A percentile compares a stretch with the other conserved stretches of the same genome.
phyloP scores from a whole-genome alignment of 2,888 invertebrate genomes.

The Chrysotoxum bicinctum region DNA sequence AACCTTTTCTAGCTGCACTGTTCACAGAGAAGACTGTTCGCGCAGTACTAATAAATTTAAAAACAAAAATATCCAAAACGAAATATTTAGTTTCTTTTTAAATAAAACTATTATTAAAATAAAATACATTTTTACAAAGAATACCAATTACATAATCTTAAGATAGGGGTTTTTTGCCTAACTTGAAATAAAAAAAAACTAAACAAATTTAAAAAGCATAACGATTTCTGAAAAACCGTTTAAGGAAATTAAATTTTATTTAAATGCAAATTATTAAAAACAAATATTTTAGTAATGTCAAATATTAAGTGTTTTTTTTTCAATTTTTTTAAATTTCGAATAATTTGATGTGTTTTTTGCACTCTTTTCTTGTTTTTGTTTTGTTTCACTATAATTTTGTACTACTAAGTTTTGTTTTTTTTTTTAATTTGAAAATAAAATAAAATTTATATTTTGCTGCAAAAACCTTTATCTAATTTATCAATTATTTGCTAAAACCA shows the following conservation, averaged over 20 bases:
- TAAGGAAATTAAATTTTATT: slow-evolving; percentile 36
- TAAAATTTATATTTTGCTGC: not conserved
- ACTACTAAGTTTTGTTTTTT: not conserved
- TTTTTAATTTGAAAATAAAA: not conserved
- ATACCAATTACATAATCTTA: slow-evolving; percentile 73
- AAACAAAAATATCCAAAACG: slow-evolving; percentile 36
- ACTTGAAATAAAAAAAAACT: slow-evolving; percentile 38
- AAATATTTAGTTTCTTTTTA: slow-evolving; percentile 48
- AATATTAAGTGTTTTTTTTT: not conserved
- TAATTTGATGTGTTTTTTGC: not conserved
- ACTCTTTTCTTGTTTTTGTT: not conserved
- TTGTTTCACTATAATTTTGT: not conserved
- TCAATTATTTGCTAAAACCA: slow-evolving; percentile 30
- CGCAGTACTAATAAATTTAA: slow-evolving; percentile 75
- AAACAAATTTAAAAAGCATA: slow-evolving; percentile 17
- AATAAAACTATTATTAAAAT: slow-evolving; percentile 30
- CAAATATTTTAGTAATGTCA: not conserved
- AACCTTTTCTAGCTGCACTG: slow-evolving; percentile 78
- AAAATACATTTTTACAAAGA: slow-evolving; percentile 69
- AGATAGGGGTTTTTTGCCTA: slow-evolving; percentile 71
- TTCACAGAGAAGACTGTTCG: slow-evolving; percentile 78
- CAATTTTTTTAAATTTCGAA: not conserved
- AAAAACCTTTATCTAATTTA: not conserved
- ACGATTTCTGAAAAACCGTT: not conserved
- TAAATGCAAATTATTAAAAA: not conserved